Evolutionary conservation across 2,113 vertebrate species (phyloP).

Genomic region (Aphyosemion australe): DNA sequence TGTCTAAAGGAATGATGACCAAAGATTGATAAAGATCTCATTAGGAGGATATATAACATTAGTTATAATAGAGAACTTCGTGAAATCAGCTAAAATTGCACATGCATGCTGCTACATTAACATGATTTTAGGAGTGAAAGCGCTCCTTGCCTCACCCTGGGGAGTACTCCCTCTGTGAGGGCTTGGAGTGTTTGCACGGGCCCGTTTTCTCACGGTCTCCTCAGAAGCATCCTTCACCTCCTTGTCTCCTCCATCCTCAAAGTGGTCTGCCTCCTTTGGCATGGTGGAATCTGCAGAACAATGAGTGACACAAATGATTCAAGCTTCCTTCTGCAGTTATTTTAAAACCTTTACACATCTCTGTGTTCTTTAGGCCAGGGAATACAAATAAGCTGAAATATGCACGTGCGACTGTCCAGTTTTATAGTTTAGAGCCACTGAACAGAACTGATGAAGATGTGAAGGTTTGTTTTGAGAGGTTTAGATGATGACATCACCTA

Average conservation of each 20-base stretch:
- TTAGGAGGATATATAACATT: too few species aligned
- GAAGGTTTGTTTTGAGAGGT: constrained; percentile 21
- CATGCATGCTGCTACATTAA: too few species aligned
- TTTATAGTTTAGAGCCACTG: not conserved
- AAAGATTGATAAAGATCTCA: too few species aligned
- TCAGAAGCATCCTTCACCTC: constrained; percentile 68
- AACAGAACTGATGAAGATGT: not conserved
- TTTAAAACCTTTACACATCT: not conserved
- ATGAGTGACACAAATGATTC: not conserved
- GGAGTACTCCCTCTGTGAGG: constrained; percentile 73
- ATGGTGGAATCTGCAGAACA: constrained; percentile 68
- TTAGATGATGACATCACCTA: constrained; percentile 41
- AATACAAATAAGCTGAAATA: not conserved
- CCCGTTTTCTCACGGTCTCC: constrained; percentile 75
- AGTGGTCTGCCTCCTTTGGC: constrained; percentile 84
- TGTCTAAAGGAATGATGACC: too few species aligned
- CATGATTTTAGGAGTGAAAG: not conserved
- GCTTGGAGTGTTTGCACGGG: constrained; percentile 74
- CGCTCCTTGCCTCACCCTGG: constrained; percentile 80
- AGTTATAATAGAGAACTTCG: too few species aligned
- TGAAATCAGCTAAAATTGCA: too few species aligned
- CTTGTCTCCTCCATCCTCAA: constrained; percentile 69
- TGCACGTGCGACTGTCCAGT: not conserved
- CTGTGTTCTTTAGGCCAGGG: not conserved
- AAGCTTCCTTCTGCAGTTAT: not conserved